Evolutionary conservation across 92 coral and sea anemone genomes (phyloP).

Genomic region (Pocillopora grandis): DNA sequence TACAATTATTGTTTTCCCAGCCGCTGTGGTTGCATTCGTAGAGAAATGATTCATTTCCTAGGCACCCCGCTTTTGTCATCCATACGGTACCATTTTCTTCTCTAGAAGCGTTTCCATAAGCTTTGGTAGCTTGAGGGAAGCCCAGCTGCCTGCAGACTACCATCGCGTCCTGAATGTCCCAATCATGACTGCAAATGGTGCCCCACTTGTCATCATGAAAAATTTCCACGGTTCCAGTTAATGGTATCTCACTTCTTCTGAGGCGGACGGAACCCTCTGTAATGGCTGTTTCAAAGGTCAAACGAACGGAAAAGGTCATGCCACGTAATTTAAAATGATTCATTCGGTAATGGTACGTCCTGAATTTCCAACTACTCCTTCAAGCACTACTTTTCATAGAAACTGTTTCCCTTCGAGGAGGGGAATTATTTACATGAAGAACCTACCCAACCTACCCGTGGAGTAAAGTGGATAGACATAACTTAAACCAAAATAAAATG

Average conservation of each 20-base stretch:
- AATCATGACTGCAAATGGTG: neutral
- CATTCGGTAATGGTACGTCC: neutral
- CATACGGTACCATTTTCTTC: neutral
- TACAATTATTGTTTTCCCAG: slow-evolving; percentile 3
- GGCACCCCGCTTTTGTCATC: neutral
- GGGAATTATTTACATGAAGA: no score
- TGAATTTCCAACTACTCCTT: no score
- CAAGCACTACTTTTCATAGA: no score
- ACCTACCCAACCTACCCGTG: no score
- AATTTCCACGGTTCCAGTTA: neutral
- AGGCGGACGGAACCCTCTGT: neutral
- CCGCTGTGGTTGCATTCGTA: neutral
- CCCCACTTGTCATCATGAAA: neutral
- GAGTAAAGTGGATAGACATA: no score
- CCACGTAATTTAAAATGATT: neutral
- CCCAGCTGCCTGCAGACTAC: slow-evolving; percentile 13
- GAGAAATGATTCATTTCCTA: neutral
- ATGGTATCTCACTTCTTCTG: neutral
- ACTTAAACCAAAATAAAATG: no score
- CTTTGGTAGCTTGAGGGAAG: neutral
- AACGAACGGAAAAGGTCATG: neutral
- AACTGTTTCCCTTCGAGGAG: no score
- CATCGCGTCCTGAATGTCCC: neutral
- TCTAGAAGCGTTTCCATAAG: neutral
- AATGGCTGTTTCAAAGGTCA: neutral